Evolutionary conservation across 2,113 vertebrate genomes (phyloP).

Genomic region (Corythornis cristatus): DNA sequence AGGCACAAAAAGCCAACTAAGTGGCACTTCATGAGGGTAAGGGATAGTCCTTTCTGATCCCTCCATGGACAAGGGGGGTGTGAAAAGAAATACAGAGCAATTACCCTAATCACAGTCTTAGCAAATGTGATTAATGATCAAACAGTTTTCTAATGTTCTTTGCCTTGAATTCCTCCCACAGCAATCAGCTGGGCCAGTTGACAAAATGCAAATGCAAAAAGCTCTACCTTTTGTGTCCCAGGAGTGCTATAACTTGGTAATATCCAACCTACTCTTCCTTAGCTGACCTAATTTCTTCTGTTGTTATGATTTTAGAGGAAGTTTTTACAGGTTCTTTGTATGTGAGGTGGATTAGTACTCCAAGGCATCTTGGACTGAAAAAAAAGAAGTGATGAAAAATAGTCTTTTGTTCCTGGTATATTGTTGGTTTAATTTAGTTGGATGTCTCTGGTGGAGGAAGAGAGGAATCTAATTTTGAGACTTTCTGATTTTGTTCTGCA

Average conservation of each 20-base stretch:
- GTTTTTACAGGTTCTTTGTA: conserved; percentile 12
- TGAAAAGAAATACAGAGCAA: conserved; percentile 4
- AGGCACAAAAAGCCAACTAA: background rate
- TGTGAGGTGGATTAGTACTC: background rate
- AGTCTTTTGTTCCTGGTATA: background rate
- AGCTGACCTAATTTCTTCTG: conserved; percentile 49
- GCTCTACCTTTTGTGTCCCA: conserved; percentile 28
- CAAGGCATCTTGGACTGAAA: background rate
- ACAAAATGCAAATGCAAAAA: conserved; percentile 9
- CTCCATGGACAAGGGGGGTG: background rate
- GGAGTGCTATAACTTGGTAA: background rate
- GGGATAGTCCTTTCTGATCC: background rate
- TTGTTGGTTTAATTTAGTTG: background rate
- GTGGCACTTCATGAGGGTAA: background rate
- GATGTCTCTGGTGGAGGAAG: background rate
- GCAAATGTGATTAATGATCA: conserved; percentile 36
- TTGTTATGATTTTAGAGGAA: conserved; percentile 25
- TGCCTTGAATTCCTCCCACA: background rate
- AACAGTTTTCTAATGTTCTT: conserved; percentile 17
- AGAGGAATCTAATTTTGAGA: background rate
- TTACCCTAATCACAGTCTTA: conserved; percentile 29
- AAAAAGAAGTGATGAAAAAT: background rate
- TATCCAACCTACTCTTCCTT: background rate
- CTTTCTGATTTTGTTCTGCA: background rate
- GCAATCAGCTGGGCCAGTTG: background rate